Evolutionary conservation across 35 echinoderm and acorn worm genomes (phyloP).

Genomic region (Holothuria glaberrima): DNA sequence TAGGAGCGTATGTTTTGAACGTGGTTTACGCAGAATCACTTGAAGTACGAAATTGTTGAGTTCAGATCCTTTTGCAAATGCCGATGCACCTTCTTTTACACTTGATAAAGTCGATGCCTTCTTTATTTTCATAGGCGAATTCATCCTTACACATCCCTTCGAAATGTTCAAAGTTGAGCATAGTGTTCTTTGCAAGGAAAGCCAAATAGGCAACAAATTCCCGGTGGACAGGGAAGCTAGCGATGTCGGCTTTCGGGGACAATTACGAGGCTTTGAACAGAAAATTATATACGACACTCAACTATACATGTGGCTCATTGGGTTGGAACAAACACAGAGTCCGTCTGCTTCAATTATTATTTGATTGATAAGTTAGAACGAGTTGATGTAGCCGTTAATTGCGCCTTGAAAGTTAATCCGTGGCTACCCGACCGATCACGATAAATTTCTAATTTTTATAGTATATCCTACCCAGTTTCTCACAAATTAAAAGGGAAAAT

Average conservation of each 20-base stretch:
- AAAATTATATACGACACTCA: conserved; percentile 30
- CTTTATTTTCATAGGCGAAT: no score
- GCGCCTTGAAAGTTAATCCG: conserved; percentile 32
- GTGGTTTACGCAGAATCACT: no score
- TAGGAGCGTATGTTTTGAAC: conserved; percentile 18
- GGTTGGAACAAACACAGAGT: conserved; percentile 19
- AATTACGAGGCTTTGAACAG: conserved; percentile 40
- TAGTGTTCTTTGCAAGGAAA: no score
- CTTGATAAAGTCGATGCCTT: no score
- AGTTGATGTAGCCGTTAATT: conserved; percentile 48
- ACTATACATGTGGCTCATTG: conserved; percentile 14
- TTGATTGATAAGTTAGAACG: conserved; percentile 34
- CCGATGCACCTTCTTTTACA: no score
- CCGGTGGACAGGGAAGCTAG: conserved; percentile 5
- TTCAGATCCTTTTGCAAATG: no score
- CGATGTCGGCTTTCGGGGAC: conserved; percentile 22
- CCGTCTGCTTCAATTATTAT: conserved; percentile 19
- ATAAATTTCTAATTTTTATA: background rate
- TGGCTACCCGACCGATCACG: conserved; percentile 18
- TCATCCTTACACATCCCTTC: no score
- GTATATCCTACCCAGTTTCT: no score
- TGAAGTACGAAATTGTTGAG: no score
- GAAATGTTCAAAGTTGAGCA: no score
- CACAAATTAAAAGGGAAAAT: no score
- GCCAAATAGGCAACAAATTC: background rate